These are phyloP conservation scores for Nixonia krombeini DNA, from an alignment of 1,140 invertebrate species.

Conservation along the genomic window DNA sequence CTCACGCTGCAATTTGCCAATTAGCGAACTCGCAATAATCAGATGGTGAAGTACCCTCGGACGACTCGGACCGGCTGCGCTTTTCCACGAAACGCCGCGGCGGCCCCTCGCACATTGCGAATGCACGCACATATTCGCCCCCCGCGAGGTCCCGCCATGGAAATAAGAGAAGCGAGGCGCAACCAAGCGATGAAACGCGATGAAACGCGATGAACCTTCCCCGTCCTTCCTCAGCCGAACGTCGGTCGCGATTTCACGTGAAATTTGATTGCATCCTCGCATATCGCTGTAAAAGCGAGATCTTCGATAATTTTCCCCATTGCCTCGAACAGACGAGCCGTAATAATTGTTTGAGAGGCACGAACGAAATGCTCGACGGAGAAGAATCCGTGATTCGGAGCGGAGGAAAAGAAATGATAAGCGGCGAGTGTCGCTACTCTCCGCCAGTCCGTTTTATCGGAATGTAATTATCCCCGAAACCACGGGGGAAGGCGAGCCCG, in stretches of 20 bases:
- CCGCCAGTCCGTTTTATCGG: conserved; percentile 30
- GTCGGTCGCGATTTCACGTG: conserved; percentile 23
- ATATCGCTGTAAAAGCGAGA: no score
- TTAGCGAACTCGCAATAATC: conserved; percentile 62
- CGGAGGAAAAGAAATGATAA: conserved; percentile 3
- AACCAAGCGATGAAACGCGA: conserved; percentile 16
- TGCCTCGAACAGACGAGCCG: no score
- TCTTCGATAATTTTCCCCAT: no score
- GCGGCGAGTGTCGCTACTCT: conserved; percentile 20
- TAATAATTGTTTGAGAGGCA: no score
- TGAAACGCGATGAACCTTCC: conserved; percentile 16
- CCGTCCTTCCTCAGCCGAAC: conserved; percentile 13
- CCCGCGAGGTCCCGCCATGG: conserved; percentile 13
- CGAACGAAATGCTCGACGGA: not conserved
- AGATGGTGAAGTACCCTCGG: conserved; percentile 52
- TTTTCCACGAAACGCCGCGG: conserved; percentile 44
- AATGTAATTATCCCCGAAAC: conserved; percentile 40
- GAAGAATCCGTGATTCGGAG: not conserved
- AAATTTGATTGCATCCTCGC: conserved; percentile 21
- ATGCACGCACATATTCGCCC: conserved; percentile 34
- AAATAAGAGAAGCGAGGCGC: conserved; percentile 27
- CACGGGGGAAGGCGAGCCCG: conserved; percentile 22
- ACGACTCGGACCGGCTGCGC: conserved; percentile 35
- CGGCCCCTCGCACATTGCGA: conserved; percentile 21
- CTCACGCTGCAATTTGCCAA: conserved; percentile 62